phyloP scores from a whole-genome alignment of 1,140 invertebrate species.

The Diorhabda carinulata region DNA sequence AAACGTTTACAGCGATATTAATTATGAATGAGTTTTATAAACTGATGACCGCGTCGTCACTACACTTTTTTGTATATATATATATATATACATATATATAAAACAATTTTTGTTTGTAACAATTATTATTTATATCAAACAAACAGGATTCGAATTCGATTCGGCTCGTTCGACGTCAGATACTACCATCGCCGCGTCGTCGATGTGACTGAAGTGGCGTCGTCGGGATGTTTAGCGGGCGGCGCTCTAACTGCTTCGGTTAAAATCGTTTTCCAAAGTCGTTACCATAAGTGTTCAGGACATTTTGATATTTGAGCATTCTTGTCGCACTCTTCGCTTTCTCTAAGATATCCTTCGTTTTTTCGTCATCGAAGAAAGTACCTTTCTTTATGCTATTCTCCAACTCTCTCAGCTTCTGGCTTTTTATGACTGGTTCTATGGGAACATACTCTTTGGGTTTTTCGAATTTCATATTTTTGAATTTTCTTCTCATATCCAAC shows the following conservation, averaged over 20 bases:
- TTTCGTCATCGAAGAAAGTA: conserved; percentile 44
- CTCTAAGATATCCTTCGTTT: conserved; percentile 44
- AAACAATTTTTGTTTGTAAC: conserved; percentile 3
- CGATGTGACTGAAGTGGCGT: conserved; percentile 14
- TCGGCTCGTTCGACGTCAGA: conserved; percentile 24
- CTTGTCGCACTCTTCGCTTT: conserved; percentile 37
- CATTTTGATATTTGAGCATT: conserved; percentile 38
- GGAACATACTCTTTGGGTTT: conserved; percentile 39
- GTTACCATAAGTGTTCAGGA: conserved; percentile 27
- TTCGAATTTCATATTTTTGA: conserved; percentile 38
- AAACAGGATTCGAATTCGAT: conserved; percentile 17
- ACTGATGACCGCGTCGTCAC: conserved; percentile 6
- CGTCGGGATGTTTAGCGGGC: conserved; percentile 8
- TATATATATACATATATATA: background rate
- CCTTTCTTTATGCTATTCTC: conserved; percentile 43
- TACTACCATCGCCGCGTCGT: conserved; percentile 25
- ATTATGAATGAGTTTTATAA: conserved; percentile 7
- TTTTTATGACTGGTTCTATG: conserved; percentile 41
- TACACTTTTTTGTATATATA: conserved; percentile 1
- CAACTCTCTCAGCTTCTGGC: conserved; percentile 40
- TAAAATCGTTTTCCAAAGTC: conserved; percentile 32
- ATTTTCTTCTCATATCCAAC: conserved; percentile 39
- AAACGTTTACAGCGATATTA: conserved; percentile 8
- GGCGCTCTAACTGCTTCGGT: conserved; percentile 10
- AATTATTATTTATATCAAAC: conserved; percentile 5